Evolutionary conservation across 2,888 invertebrate species (phyloP).

Genomic region (Gasteruption jaculator): DNA sequence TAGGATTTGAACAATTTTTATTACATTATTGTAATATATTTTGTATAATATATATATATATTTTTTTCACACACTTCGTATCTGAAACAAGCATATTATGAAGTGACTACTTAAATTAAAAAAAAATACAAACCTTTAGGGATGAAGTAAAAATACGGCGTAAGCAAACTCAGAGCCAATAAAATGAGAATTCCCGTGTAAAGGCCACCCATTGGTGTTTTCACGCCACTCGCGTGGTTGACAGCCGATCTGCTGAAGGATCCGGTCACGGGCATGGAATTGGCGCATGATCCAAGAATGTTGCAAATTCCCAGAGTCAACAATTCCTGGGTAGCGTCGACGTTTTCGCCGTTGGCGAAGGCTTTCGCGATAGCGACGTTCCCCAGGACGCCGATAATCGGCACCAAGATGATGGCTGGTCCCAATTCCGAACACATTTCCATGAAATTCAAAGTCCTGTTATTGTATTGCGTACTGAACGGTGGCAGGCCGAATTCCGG

Average conservation of each 20-base stretch:
- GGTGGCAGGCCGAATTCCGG: constrained; percentile 68
- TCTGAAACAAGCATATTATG: not conserved
- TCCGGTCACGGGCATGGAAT: constrained; percentile 87
- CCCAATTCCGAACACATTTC: constrained; percentile 79
- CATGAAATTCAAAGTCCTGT: constrained; percentile 59
- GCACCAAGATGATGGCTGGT: constrained; percentile 79
- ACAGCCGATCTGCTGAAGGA: constrained; percentile 89
- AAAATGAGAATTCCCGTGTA: constrained; percentile 79
- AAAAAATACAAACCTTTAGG: constrained; percentile 58
- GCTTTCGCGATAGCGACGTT: constrained; percentile 95
- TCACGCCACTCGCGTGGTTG: constrained; percentile 91
- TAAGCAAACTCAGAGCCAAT: constrained; percentile 77
- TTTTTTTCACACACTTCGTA: not conserved
- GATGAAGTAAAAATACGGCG: constrained; percentile 85
- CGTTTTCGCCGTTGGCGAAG: constrained; percentile 75
- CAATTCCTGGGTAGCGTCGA: constrained; percentile 88
- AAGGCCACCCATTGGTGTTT: constrained; percentile 81
- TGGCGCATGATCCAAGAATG: constrained; percentile 80
- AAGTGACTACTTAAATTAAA: not conserved
- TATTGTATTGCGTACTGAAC: constrained; percentile 62
- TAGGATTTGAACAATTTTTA: not conserved
- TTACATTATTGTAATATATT: constrained; percentile 2
- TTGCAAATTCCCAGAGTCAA: constrained; percentile 82
- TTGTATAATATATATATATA: not conserved
- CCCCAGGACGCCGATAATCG: constrained; percentile 85